Base-by-base conservation (phyloP, 2,113 vertebrate species). In the Verasper variegatus region DNA sequence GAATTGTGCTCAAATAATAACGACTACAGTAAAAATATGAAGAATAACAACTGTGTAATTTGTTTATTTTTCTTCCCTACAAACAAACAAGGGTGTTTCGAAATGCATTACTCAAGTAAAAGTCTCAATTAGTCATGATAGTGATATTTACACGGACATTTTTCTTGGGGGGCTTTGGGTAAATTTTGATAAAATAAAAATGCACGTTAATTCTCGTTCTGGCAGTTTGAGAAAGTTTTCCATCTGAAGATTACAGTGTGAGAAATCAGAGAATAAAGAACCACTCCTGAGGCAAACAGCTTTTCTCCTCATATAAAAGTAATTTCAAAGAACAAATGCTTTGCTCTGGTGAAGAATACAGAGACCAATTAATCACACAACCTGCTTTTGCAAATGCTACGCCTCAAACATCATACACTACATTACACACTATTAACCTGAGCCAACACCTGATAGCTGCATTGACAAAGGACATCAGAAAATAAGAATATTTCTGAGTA, bases 391-490 rank as follows among this genome's bases (percentile, higher is more conserved):
- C 10, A 61, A 62, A 68, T 4, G 20, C 31, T 15, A 23, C 2
- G 12, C 31, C 11, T 49, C 7, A 68, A 67, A 54, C 54, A 37
- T 69, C 51, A 45, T n/a, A 60, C 52, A 61, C 14, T 40, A 24
- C 56, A 52, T 62, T 58, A 23, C 66, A 82, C 72, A 52, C 57
- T 42, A 14, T 78, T 74, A 64, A 60, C 55, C 66, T 59, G 54
- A 78, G 55, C 31, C 57, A 71, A 61, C 10, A 69, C 35, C 68
- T 62, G 47, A 64, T 70, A 85, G 73, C 57, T 83, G 64, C 52
- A 35, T 23, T 71, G 56, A 52, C 69, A 66, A 64, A 49, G 12
- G 56, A 17, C 69, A 67, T 73, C 68, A 78, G 23, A 52, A 61
- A 61, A 70, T 68, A 54, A 85, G 76, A 71, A 31, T 31, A 7